Conservation (phyloP, 2,797 vertebrate species). For the Sebastes matsubarae region DNA sequence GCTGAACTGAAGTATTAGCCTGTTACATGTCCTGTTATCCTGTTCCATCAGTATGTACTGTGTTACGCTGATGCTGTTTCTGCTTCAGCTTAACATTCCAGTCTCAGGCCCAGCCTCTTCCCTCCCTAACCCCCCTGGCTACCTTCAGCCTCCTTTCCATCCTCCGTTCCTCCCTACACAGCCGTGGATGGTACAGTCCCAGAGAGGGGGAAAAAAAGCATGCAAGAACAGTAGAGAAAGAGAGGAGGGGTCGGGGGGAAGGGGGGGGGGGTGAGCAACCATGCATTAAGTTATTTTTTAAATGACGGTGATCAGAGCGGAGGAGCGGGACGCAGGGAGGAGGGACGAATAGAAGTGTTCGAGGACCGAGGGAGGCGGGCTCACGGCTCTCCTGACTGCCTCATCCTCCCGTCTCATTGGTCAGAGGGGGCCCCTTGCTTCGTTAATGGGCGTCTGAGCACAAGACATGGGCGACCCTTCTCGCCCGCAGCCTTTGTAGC, state of each 20-base stretch:
- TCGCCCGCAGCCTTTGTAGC: constrained; percentile 50
- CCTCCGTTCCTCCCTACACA: constrained; percentile 40
- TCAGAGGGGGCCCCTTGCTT: constrained; percentile 24
- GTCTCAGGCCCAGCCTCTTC: constrained; percentile 42
- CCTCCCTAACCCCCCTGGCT: constrained; percentile 41
- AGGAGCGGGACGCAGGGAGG: constrained; percentile 49
- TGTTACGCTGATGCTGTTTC: constrained; percentile 25
- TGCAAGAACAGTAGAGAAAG: constrained; percentile 50
- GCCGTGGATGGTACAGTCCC: constrained; percentile 52
- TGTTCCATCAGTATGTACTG: constrained; percentile 31
- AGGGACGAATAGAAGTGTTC: constrained; percentile 44
- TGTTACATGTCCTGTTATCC: constrained; percentile 28
- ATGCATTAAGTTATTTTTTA: constrained; percentile 81
- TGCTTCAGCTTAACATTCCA: constrained; percentile 69
- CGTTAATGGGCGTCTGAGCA: constrained; percentile 37
- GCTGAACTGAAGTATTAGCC: not conserved
- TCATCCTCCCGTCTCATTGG: constrained; percentile 61
- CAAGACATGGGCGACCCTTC: constrained; percentile 46
- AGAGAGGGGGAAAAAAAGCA: constrained; percentile 2
- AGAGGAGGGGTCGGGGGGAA: not conserved
- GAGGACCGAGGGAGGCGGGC: constrained; percentile 46
- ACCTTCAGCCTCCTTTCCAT: constrained; percentile 61
- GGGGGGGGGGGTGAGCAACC: constrained; percentile 36
- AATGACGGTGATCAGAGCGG: constrained; percentile 71
- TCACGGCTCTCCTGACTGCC: constrained; percentile 61